These are phyloP conservation scores for Macrochelys suwanniensis DNA, from an alignment of 2,797 vertebrate species.

Conservation along the genomic window DNA sequence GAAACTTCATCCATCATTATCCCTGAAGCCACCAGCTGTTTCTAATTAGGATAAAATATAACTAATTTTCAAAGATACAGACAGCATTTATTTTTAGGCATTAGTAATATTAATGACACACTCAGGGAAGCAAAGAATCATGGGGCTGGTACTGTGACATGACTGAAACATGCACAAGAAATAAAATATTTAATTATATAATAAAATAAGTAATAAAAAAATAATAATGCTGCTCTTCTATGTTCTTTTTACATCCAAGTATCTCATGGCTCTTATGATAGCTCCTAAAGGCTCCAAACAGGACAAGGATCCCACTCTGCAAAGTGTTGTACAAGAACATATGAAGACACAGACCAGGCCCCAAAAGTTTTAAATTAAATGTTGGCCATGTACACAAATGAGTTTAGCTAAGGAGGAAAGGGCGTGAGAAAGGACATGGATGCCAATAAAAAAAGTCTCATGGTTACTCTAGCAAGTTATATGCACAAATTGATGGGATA, in stretches of 20 bases:
- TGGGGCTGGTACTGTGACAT: neutral
- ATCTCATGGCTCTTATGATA: neutral
- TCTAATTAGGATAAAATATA: conserved; percentile 32
- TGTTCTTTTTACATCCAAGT: neutral
- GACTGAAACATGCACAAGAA: neutral
- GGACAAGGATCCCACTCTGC: neutral
- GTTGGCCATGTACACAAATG: neutral
- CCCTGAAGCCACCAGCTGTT: conserved; percentile 42
- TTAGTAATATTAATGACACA: neutral
- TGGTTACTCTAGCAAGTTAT: neutral
- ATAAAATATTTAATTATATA: conserved; percentile 10
- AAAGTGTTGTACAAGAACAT: neutral
- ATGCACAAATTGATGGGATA: neutral
- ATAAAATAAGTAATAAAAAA: neutral
- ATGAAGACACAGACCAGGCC: neutral
- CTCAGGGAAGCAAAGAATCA: conserved; percentile 5
- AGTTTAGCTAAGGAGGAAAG: neutral
- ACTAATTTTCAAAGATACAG: conserved; percentile 30
- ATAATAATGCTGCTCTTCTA: neutral
- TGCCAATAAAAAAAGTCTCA: neutral
- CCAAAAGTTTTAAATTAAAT: neutral
- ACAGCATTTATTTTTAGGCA: conserved; percentile 30
- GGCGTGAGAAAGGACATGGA: rapidly evolving
- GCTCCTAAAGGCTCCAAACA: neutral
- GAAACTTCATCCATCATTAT: conserved; percentile 32